Evolutionary conservation across 1,140 invertebrate species (phyloP).

Genomic region (Pararge aegeria): DNA sequence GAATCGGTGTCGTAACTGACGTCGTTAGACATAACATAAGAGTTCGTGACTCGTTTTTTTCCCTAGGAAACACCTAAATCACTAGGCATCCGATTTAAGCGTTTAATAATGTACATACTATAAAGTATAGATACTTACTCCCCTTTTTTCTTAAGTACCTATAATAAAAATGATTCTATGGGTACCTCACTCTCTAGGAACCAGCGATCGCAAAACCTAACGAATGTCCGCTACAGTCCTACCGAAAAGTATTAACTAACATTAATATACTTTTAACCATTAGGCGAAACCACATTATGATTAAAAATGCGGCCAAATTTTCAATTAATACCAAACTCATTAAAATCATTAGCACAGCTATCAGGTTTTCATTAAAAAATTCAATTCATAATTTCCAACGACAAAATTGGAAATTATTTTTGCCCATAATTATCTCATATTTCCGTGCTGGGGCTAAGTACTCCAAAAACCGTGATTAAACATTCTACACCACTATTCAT

Average conservation of each 20-base stretch:
- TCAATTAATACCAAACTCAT: conserved; percentile 35
- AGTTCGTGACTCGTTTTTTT: too few relatives aligned
- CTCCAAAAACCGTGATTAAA: conserved; percentile 76
- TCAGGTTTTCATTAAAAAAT: conserved; percentile 50
- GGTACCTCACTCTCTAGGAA: neutral
- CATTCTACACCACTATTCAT: conserved; percentile 76
- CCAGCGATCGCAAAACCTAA: neutral
- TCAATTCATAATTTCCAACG: conserved; percentile 51
- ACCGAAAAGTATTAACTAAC: neutral
- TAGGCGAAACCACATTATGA: conserved; percentile 24
- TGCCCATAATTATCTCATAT: conserved; percentile 68
- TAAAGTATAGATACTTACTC: too few relatives aligned
- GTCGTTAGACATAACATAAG: too few relatives aligned
- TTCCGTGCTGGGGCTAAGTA: conserved; percentile 63
- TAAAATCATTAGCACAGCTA: conserved; percentile 42
- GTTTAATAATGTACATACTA: too few relatives aligned
- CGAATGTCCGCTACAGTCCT: neutral
- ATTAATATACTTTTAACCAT: conserved; percentile 20
- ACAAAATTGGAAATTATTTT: conserved; percentile 67
- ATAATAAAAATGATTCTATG: too few relatives aligned
- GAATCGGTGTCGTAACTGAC: too few relatives aligned
- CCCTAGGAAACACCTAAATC: too few relatives aligned
- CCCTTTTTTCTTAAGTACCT: too few relatives aligned
- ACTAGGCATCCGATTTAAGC: too few relatives aligned
- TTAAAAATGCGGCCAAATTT: conserved; percentile 38